A percentile compares a stretch with the other conserved stretches of the same genome.
Conservation (phyloP, 1,140 invertebrate genomes). For the Dendroctonus ponderosae region DNA sequence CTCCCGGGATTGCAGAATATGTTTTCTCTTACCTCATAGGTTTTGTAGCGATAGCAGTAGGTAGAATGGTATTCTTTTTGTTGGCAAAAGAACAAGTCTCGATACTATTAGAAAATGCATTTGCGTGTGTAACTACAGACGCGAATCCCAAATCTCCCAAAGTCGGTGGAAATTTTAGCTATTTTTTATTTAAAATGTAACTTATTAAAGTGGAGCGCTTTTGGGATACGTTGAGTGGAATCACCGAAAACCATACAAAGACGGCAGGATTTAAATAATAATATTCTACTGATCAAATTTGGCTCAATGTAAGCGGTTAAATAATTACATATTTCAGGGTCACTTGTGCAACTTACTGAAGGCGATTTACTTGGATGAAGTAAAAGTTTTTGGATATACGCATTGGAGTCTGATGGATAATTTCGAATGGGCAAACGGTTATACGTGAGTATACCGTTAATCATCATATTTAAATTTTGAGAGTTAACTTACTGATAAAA, state of each 20-base stretch:
- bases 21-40: too few species aligned
- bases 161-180: background rate
- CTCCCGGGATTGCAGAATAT: too few species aligned
- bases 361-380: constrained; percentile 39
- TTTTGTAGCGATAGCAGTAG: too few species aligned
- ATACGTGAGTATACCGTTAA: constrained; percentile 1
- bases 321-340: constrained; percentile 26
- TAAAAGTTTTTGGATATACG: constrained; percentile 33
- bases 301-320: background rate
- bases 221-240: background rate
- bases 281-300: too few species aligned
- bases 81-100: too few species aligned
- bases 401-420: constrained; percentile 39
- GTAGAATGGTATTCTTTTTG: too few species aligned
- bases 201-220: background rate
- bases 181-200: constrained; percentile 1
- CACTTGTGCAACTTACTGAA: constrained; percentile 24
- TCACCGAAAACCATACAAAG: background rate
- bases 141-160: background rate
- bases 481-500: background rate
- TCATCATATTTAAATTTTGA: background rate
- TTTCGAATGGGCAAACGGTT: constrained; percentile 34
- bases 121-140: too few species aligned
- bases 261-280: background rate
- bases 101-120: too few species aligned